These are phyloP conservation scores for Archips crataeganus DNA, from an alignment of 2,888 invertebrate species.

Conservation along the genomic window DNA sequence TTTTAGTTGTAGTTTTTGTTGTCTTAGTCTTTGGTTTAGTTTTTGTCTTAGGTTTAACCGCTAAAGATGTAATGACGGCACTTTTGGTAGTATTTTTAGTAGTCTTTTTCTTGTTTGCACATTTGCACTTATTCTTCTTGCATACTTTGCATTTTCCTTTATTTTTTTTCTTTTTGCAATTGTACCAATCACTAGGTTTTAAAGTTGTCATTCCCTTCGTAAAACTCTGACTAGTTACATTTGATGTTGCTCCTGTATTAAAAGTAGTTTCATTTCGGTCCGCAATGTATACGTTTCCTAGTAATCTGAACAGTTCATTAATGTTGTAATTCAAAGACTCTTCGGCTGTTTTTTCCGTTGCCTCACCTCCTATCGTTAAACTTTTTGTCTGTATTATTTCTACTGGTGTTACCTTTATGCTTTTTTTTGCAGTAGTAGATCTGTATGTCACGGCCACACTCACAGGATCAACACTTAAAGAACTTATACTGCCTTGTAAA, in stretches of 20 bases:
- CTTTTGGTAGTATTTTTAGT: constrained; percentile 12
- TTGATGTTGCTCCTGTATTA: not conserved
- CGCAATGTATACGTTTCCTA: constrained; percentile 48
- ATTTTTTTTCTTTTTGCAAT: not conserved
- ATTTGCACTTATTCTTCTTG: constrained; percentile 6
- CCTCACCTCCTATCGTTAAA: not conserved
- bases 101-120: not conserved
- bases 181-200: not conserved
- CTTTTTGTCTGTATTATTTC: not conserved
- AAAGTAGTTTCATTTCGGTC: constrained; percentile 40
- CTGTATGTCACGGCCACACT: not conserved
- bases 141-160: not conserved
- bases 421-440: not conserved
- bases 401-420: not conserved
- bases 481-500: not conserved
- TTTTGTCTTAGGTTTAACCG: not conserved
- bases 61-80: not conserved
- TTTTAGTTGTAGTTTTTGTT: not conserved
- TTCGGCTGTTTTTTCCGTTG: constrained; percentile 21
- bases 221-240: not conserved
- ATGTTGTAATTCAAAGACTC: constrained; percentile 51
- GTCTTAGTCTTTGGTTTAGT: not conserved
- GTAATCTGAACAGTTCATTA: constrained; percentile 54
- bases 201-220: not conserved
- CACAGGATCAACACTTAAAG: not conserved